Conservation (phyloP, 2,113 vertebrate genomes). For the Calonectris borealis region DNA sequence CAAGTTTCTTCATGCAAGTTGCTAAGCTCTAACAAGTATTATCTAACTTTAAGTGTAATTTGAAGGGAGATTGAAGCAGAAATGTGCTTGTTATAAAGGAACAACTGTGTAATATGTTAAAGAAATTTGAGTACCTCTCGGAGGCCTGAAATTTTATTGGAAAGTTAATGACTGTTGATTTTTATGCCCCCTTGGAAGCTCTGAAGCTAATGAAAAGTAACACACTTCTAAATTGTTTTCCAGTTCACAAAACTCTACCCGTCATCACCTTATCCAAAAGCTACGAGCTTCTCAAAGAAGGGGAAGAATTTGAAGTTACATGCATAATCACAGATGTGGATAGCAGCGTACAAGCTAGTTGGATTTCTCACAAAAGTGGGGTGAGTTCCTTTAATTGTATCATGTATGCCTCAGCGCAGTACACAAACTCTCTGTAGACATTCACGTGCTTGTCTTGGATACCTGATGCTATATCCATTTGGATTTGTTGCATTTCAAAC, state of each 20-base stretch:
- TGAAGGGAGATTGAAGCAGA: not conserved
- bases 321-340: constrained; percentile 89
- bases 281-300: constrained; percentile 80
- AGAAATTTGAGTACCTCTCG: not conserved
- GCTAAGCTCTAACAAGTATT: not conserved
- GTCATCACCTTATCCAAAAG: constrained; percentile 78
- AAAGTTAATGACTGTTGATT: constrained; percentile 52
- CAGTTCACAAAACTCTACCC: constrained; percentile 85
- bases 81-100: not conserved
- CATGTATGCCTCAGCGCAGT: not conserved
- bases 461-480: not conserved
- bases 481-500: not conserved
- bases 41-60: not conserved
- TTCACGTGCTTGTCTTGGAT: not conserved
- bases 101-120: not conserved
- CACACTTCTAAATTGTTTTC: constrained; percentile 47
- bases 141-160: constrained; percentile 25
- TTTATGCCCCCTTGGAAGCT: not conserved
- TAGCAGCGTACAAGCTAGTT: constrained; percentile 80
- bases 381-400: constrained; percentile 73
- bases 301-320: constrained; percentile 82
- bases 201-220: constrained; percentile 42
- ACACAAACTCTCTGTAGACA: not conserved
- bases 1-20: not conserved
- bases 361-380: constrained; percentile 77